A percentile compares a stretch with the other conserved stretches of the same genome.
These are phyloP conservation scores for Plagodis dolabraria DNA, from an alignment of 2,888 invertebrate genomes.

Conservation along the genomic window DNA sequence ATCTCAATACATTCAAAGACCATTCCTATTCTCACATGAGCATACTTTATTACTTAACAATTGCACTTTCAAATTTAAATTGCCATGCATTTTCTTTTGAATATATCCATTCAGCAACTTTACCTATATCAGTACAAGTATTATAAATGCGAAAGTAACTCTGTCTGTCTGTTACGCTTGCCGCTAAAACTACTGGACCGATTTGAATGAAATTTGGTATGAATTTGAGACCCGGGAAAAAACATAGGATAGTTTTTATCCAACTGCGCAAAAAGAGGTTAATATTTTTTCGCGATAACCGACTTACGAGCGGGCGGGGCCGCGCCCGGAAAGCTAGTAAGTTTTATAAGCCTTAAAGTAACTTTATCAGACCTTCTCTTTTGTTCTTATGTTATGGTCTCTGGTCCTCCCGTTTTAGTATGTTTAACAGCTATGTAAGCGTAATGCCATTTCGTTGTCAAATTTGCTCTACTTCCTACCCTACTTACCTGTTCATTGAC, in stretches of 20 bases:
- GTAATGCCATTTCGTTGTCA: not conserved
- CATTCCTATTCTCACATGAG: constrained; percentile 13
- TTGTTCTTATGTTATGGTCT: not conserved
- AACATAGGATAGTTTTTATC: too few species aligned
- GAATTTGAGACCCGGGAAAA: too few species aligned
- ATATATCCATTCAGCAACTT: not conserved
- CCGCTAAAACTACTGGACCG: too few species aligned
- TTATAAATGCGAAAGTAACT: too few species aligned
- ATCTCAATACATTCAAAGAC: constrained; percentile 54
- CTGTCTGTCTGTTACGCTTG: too few species aligned
- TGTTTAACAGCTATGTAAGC: not conserved
- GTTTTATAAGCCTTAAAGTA: not conserved
- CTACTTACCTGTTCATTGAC: constrained; percentile 5
- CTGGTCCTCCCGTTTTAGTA: not conserved
- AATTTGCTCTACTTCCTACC: not conserved
- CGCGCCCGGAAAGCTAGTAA: too few species aligned
- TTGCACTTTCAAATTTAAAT: constrained; percentile 1
- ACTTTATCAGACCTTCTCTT: not conserved
- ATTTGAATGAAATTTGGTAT: too few species aligned
- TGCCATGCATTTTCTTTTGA: constrained; percentile 7
- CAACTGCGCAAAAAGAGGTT: too few species aligned
- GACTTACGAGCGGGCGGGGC: too few species aligned
- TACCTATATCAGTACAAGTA: too few species aligned
- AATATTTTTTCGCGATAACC: too few species aligned
- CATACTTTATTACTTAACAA: constrained; percentile 15